phyloP scores from a whole-genome alignment of 2,113 vertebrate genomes.

The Gadus chalcogrammus region DNA sequence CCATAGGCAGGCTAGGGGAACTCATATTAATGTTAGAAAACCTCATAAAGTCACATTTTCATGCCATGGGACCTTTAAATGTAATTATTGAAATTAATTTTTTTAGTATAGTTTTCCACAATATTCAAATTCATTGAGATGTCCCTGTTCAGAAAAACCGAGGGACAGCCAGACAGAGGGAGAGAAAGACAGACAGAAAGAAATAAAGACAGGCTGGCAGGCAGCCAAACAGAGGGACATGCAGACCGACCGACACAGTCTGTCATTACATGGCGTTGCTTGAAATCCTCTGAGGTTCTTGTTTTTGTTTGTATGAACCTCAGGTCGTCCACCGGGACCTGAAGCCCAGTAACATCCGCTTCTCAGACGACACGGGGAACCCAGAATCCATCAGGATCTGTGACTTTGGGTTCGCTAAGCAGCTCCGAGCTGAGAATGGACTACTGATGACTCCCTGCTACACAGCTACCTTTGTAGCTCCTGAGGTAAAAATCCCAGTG shows the following conservation, averaged over 20 bases:
- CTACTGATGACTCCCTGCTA: slow-evolving; percentile 96
- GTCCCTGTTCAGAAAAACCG: too few species aligned
- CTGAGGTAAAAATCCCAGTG: slow-evolving; percentile 76
- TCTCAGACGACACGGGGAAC: slow-evolving; percentile 87
- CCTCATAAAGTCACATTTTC: too few species aligned
- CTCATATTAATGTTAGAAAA: too few species aligned
- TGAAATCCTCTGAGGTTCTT: too few species aligned
- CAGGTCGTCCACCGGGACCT: slow-evolving; percentile 95
- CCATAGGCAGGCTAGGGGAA: too few species aligned
- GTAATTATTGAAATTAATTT: too few species aligned
- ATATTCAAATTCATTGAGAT: too few species aligned
- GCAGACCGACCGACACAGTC: background rate
- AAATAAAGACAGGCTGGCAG: background rate
- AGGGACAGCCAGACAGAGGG: too few species aligned
- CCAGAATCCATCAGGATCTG: slow-evolving; percentile 90
- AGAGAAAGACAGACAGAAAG: background rate
- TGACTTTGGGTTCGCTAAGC: slow-evolving; percentile 93
- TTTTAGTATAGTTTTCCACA: too few species aligned
- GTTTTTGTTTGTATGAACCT: background rate
- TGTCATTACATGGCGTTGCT: background rate
- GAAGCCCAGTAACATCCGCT: slow-evolving; percentile 95
- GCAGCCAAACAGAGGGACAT: background rate
- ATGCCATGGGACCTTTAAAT: too few species aligned
- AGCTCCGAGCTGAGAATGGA: slow-evolving; percentile 90
- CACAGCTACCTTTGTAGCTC: slow-evolving; percentile 93